These are phyloP conservation scores for Lineus longissimus DNA, from an alignment of 1,140 invertebrate species.

Conservation along the genomic window DNA sequence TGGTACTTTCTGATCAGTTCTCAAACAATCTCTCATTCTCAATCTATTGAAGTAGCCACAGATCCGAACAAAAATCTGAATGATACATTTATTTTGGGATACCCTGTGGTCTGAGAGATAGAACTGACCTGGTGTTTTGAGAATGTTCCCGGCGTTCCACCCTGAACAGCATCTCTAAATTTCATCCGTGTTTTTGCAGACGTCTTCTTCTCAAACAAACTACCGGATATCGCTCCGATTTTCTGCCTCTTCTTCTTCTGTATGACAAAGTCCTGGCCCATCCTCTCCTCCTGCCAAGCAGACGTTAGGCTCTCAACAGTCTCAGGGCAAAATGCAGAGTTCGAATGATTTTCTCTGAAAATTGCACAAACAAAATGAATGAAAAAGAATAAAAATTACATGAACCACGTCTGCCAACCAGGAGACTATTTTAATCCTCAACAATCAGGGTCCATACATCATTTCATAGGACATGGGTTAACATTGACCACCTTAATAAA, in stretches of 20 bases:
- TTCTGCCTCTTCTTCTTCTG: background rate
- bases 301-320: background rate
- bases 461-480: too few species aligned
- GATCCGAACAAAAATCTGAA: too few species aligned
- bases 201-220: background rate
- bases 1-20: background rate
- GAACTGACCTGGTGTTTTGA: background rate
- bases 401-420: too few species aligned
- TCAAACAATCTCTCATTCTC: background rate
- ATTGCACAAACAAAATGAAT: too few species aligned
- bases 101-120: background rate
- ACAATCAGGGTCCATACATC: too few species aligned
- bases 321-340: too few species aligned
- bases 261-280: background rate
- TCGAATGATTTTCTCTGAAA: too few species aligned
- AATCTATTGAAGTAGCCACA: too few species aligned
- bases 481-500: too few species aligned
- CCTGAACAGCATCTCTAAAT: background rate
- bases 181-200: background rate
- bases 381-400: too few species aligned
- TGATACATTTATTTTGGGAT: background rate
- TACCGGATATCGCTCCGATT: background rate
- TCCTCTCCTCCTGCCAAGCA: background rate
- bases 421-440: too few species aligned
- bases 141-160: slow-evolving; percentile 1